Evolutionary conservation across 2,888 invertebrate species (phyloP), one percentile per base, ranked within the genome.

Genomic region (Myopa tessellatipennis): DNA sequence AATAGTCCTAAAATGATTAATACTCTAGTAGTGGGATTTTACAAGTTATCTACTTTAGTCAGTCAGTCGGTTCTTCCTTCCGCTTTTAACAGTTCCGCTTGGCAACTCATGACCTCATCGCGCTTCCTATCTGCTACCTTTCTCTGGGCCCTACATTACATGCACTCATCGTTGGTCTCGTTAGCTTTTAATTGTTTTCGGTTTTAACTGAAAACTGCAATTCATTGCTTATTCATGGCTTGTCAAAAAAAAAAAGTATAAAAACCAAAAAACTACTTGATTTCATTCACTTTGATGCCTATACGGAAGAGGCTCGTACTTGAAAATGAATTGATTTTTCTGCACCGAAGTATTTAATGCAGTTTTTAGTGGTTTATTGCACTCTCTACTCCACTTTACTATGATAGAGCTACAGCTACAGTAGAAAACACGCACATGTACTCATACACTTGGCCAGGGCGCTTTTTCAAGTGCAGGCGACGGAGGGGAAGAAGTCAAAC

Each of bases 271-370:
- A 58, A 63, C 34, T 38, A 61, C 65, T 65, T 14, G 34, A 52
- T 16, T 65, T 36, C 74, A 72, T 60, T 40, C 14, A 34, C 55
- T 52, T 63, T 45, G 26, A 70, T 55, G 70, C 71, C 58, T 34
- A 58, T 71, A 34, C 12, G 34, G 5, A 16, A 34, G 63, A 26
- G 38, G 34, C 45, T 18, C 38, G 68, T 26, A 68, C 74, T 75
- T 67, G 68, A 75, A 58, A 58, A 34, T 69, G 68, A 68, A 75
- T 75, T 75, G 75, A 75, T 75, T 75, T 75, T 69, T 75, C 60
- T 58, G 68, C 68, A 58, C 69, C 58, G 75, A 69, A 45, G 40
- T 40, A 75, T 55, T 68, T 58, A 60, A 55, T 38, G 75, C 58
- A 69, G 50, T 69, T 75, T 69, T 60, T 63, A 60, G 68, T 60